phyloP scores from a whole-genome alignment of 2,797 vertebrate species.

The Enteromius radiatus region DNA sequence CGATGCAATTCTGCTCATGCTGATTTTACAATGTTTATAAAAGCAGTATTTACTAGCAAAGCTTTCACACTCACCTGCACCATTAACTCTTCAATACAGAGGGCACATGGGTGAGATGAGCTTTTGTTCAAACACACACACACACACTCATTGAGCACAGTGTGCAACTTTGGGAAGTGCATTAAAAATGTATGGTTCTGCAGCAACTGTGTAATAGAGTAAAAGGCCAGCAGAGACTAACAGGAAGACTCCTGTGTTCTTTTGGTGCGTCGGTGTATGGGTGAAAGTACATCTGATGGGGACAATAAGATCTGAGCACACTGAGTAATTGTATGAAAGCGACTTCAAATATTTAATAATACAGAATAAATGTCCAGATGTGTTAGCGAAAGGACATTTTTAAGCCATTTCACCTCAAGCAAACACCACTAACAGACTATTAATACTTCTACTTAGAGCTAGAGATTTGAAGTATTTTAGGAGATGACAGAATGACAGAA shows the following conservation, averaged over 20 bases:
- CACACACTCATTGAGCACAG: conserved; percentile 33
- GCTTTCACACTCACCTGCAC: conserved; percentile 26
- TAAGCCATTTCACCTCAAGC: background rate
- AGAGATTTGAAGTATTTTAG: background rate
- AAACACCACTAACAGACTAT: no score
- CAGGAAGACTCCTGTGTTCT: conserved; percentile 41
- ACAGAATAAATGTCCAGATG: background rate
- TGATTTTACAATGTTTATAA: conserved; percentile 25
- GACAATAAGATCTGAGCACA: conserved; percentile 25
- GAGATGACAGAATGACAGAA: background rate
- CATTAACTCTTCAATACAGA: conserved; percentile 27
- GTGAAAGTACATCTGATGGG: conserved; percentile 31
- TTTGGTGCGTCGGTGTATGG: background rate
- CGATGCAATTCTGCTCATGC: background rate
- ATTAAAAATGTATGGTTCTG: conserved; percentile 65
- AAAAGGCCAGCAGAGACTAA: conserved; percentile 44
- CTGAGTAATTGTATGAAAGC: conserved; percentile 9
- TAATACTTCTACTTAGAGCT: no score
- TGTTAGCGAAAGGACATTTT: background rate
- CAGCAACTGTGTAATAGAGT: conserved; percentile 50
- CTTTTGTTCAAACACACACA: conserved; percentile 40
- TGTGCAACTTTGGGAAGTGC: conserved; percentile 52
- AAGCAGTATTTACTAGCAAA: conserved; percentile 21
- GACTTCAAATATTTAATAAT: background rate
- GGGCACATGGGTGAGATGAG: conserved; percentile 14